Conservation (phyloP, 2,113 vertebrate genomes). For the Equus quagga region DNA sequence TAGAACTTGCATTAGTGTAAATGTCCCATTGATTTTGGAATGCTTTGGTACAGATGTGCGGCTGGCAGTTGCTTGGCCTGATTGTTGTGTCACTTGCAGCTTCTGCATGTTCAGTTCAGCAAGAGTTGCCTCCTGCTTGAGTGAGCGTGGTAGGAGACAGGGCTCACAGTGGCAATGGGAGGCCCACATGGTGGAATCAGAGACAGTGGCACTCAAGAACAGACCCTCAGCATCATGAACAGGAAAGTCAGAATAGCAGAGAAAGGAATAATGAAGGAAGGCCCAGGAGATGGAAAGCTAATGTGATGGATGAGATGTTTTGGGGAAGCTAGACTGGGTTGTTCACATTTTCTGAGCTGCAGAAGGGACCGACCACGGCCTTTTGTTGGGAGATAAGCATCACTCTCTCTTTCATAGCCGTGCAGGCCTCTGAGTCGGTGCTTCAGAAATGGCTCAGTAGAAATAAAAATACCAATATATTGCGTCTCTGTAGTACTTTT, state of each 20-base stretch:
- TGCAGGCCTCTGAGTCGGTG: neutral
- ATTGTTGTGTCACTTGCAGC: neutral
- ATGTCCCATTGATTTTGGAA: slow-evolving; percentile 70
- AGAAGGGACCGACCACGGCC: neutral
- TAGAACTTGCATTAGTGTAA: slow-evolving; percentile 78
- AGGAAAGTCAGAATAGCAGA: neutral
- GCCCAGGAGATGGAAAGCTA: neutral
- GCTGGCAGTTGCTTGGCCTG: neutral
- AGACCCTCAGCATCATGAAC: neutral
- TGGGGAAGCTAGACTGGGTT: neutral
- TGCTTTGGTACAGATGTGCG: neutral
- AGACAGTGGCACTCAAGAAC: rapidly evolving
- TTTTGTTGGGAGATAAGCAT: neutral
- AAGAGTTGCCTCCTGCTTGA: neutral
- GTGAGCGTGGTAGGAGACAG: neutral
- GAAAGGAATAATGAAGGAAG: neutral
- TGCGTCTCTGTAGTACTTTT: neutral
- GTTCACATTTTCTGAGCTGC: neutral
- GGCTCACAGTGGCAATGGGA: neutral
- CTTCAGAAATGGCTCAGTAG: neutral
- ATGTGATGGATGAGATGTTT: too few relatives aligned
- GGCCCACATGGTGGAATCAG: rapidly evolving
- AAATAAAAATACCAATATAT: rapidly evolving
- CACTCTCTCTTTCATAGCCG: neutral
- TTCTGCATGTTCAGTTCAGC: neutral